These are phyloP conservation scores for Cheumatopsyche charites DNA, from an alignment of 1,140 invertebrate species.

Conservation along the genomic window DNA sequence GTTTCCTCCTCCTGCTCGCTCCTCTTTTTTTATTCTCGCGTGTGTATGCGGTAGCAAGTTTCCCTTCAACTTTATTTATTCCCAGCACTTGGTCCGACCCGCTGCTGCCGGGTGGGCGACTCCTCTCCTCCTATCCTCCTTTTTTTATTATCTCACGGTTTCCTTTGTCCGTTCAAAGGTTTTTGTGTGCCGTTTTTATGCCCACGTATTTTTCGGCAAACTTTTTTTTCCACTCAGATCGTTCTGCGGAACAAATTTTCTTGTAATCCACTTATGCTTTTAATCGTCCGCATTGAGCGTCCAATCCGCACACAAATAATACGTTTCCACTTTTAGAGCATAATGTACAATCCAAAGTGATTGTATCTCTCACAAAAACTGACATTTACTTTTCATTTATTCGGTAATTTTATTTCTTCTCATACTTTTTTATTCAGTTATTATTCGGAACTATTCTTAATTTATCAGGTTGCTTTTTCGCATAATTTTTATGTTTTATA, in stretches of 20 bases:
- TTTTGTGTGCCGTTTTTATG: slow-evolving; percentile 9
- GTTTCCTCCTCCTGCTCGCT: slow-evolving; percentile 6
- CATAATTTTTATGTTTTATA: no score
- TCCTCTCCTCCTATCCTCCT: slow-evolving; percentile 10
- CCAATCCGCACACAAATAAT: slow-evolving; percentile 1
- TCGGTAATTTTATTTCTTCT: no score
- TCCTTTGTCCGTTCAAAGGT: slow-evolving; percentile 25
- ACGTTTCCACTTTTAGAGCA: background rate
- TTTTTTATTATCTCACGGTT: slow-evolving; percentile 26
- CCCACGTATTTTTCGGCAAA: background rate
- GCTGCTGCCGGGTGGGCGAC: slow-evolving; percentile 29
- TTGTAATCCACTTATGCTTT: slow-evolving; percentile 20
- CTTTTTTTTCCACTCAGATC: slow-evolving; percentile 1
- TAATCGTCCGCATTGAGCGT: slow-evolving; percentile 4
- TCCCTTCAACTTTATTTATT: slow-evolving; percentile 35
- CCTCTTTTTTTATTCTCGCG: slow-evolving; percentile 13
- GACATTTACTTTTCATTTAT: no score
- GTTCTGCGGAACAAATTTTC: slow-evolving; percentile 11
- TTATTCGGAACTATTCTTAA: no score
- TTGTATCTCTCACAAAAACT: no score
- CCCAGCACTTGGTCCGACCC: slow-evolving; percentile 13
- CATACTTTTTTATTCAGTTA: no score
- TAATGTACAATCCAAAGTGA: no score
- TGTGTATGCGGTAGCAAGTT: slow-evolving; percentile 28
- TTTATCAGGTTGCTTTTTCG: no score